Evolutionary conservation across 2,113 vertebrate species (phyloP).

Genomic region (Pithys albifrons): DNA sequence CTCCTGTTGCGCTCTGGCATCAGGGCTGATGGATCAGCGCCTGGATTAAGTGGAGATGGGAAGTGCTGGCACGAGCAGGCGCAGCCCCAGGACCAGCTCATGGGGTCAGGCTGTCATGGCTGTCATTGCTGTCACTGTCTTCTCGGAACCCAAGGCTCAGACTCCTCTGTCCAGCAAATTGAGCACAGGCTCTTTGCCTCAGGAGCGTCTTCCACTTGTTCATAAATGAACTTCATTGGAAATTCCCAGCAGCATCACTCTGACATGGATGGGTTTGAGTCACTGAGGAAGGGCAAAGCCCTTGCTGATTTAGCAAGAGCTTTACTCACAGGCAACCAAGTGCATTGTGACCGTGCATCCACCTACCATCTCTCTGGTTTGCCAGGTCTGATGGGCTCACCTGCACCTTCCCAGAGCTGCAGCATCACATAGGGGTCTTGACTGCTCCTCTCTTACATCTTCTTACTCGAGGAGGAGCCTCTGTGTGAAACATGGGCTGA

Average conservation of each 20-base stretch:
- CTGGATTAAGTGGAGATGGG: fast-evolving
- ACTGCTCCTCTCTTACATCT: background rate
- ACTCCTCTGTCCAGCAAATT: fast-evolving
- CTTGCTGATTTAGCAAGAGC: background rate
- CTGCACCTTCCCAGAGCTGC: background rate
- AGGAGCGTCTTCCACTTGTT: background rate
- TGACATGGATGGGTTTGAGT: background rate
- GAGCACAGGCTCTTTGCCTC: background rate
- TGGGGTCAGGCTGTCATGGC: fast-evolving
- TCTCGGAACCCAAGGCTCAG: background rate
- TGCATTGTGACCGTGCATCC: fast-evolving
- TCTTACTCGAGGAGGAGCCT: background rate
- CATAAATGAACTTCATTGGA: background rate
- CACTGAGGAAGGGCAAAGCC: background rate
- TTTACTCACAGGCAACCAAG: background rate
- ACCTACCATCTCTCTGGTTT: background rate
- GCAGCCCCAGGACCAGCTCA: background rate
- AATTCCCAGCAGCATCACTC: fast-evolving
- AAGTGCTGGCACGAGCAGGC: background rate
- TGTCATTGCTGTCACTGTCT: background rate
- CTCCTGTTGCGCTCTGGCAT: background rate
- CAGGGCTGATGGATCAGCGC: fast-evolving
- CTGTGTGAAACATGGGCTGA: background rate
- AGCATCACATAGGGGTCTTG: background rate
- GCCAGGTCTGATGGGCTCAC: background rate